Evolutionary conservation across 2,888 invertebrate species (phyloP).

Genomic region (Deilephila porcellus): DNA sequence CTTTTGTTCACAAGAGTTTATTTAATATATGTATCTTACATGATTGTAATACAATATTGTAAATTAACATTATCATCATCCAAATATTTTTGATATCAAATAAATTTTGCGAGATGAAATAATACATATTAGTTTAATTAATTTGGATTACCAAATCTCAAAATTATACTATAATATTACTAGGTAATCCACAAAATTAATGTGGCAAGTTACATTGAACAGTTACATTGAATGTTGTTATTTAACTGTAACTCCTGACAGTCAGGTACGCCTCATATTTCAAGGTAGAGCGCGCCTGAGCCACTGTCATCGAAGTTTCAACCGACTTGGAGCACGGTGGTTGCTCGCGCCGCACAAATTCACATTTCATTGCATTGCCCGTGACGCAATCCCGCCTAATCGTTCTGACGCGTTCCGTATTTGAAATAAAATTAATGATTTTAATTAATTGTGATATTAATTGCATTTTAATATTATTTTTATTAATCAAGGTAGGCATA

Average conservation of each 20-base stretch:
- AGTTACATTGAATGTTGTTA: slow-evolving; percentile 58
- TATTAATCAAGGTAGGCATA: too few relatives aligned
- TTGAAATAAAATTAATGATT: background rate
- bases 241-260: slow-evolving; percentile 54
- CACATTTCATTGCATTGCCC: slow-evolving; percentile 4
- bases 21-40: background rate
- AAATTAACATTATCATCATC: too few relatives aligned
- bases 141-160: too few relatives aligned
- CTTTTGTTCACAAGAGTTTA: background rate
- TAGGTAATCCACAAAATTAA: slow-evolving; percentile 27
- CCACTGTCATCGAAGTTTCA: slow-evolving; percentile 69
- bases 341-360: slow-evolving; percentile 52
- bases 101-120: too few relatives aligned
- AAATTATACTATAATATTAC: background rate
- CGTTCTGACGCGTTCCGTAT: background rate
- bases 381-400: background rate
- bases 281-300: slow-evolving; percentile 69
- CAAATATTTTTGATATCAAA: too few relatives aligned
- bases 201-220: slow-evolving; percentile 40
- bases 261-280: slow-evolving; percentile 66
- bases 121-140: too few relatives aligned
- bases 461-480: too few relatives aligned
- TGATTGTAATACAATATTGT: too few relatives aligned
- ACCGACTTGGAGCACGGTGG: slow-evolving; percentile 64
- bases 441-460: background rate